Conservation (phyloP, 2,888 invertebrate species). For the Proisotoma minuta region DNA sequence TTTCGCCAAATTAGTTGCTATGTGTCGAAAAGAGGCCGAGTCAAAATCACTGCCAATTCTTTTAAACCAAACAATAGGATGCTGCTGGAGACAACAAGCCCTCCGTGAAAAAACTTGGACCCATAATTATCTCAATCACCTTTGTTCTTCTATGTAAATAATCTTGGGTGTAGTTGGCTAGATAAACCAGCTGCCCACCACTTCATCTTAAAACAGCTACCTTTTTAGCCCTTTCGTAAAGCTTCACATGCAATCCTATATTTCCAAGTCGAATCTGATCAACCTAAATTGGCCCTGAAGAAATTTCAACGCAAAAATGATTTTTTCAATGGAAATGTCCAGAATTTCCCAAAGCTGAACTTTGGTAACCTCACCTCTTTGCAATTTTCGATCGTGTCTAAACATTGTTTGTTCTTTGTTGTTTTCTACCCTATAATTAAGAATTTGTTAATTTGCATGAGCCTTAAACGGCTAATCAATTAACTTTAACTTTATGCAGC, state of each 20-base stretch:
- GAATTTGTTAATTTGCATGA: slow-evolving; percentile 5
- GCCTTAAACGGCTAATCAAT: no score
- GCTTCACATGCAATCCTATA: slow-evolving; percentile 7
- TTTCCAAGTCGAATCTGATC: background rate
- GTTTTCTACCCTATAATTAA: slow-evolving; percentile 1
- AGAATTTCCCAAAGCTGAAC: no score
- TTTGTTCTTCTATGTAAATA: slow-evolving; percentile 17
- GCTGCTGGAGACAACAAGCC: slow-evolving; percentile 14
- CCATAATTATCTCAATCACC: slow-evolving; percentile 18
- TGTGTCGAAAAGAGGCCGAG: background rate
- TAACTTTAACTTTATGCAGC: no score
- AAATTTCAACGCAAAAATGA: no score
- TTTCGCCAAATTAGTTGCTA: no score
- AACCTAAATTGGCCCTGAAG: no score
- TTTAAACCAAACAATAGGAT: no score
- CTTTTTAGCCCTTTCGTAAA: slow-evolving; percentile 6
- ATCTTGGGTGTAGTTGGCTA: slow-evolving; percentile 13
- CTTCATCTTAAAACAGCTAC: slow-evolving; percentile 2
- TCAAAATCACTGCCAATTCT: no score
- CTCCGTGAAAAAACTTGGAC: background rate
- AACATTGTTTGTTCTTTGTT: no score
- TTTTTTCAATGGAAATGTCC: no score
- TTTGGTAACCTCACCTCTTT: no score
- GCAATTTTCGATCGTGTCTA: no score
- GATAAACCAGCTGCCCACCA: slow-evolving; percentile 10